Percentiles rank a stretch among this genome's conserved stretches.
Conservation (phyloP, 2,888 invertebrate species). For the Meteorus colon region DNA sequence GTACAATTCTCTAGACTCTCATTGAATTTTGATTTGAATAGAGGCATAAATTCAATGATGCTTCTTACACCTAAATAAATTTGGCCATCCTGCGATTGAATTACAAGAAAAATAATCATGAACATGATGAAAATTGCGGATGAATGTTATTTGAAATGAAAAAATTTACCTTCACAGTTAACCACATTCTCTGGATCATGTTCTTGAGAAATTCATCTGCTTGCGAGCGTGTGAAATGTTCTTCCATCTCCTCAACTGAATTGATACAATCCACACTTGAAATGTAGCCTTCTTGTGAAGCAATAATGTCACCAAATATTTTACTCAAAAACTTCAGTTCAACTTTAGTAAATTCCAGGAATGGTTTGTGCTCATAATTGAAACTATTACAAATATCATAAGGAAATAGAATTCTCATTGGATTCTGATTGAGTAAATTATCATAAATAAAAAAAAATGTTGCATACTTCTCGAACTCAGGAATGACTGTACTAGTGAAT, state of each 20-base stretch:
- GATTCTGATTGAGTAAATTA: too few species aligned
- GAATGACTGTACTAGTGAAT: slow-evolving; percentile 55
- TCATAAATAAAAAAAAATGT: too few species aligned
- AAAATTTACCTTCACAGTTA: slow-evolving; percentile 57
- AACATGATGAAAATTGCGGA: slow-evolving; percentile 4
- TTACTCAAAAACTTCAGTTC: slow-evolving; percentile 60
- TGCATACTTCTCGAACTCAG: slow-evolving; percentile 51
- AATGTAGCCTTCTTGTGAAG: slow-evolving; percentile 52
- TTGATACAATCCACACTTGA: slow-evolving; percentile 63
- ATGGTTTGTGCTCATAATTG: neutral
- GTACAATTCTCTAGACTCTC: slow-evolving; percentile 59
- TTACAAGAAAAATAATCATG: slow-evolving; percentile 10
- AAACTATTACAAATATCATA: slow-evolving; percentile 21
- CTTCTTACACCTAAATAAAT: slow-evolving; percentile 67
- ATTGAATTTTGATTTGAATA: slow-evolving; percentile 63
- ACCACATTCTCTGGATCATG: slow-evolving; percentile 59
- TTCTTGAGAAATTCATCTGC: slow-evolving; percentile 60
- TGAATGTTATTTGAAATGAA: slow-evolving; percentile 5
- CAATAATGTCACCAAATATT: slow-evolving; percentile 62
- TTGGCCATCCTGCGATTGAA: slow-evolving; percentile 59
- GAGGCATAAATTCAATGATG: slow-evolving; percentile 64
- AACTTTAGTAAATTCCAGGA: slow-evolving; percentile 55
- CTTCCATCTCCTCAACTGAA: slow-evolving; percentile 53
- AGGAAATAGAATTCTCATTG: neutral
- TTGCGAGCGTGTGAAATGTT: slow-evolving; percentile 54